phyloP scores from a whole-genome alignment of 2,797 vertebrate genomes.

The Sebastiscus albofasciatus region DNA sequence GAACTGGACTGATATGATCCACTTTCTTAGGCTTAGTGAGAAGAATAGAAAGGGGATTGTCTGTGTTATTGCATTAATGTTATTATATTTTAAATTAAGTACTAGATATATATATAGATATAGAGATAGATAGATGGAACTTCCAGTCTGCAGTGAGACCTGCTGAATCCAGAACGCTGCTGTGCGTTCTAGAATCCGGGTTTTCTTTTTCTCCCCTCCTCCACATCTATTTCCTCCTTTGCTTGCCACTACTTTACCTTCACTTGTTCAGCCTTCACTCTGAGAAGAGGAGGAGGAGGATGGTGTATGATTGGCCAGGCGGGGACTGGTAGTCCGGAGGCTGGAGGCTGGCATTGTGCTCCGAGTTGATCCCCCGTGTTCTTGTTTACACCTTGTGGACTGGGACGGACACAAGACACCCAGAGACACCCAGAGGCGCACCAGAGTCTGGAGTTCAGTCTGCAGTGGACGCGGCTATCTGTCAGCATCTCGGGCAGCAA shows the following conservation, averaged over 20 bases:
- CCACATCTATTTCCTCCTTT: conserved; percentile 60
- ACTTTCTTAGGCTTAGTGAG: too few species aligned
- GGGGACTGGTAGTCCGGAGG: conserved; percentile 77
- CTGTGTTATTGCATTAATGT: neutral
- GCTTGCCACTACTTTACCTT: conserved; percentile 63
- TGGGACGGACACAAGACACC: conserved; percentile 31
- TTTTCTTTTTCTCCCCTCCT: conserved; percentile 72
- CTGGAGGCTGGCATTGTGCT: conserved; percentile 77
- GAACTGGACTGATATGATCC: too few species aligned
- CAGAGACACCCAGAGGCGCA: conserved; percentile 27
- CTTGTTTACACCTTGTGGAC: conserved; percentile 84
- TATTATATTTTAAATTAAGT: neutral
- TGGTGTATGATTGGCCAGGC: conserved; percentile 82
- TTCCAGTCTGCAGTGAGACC: neutral
- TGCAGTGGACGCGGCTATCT: conserved; percentile 16
- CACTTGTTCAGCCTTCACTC: conserved; percentile 74
- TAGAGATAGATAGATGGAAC: conserved; percentile 29
- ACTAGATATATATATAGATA: conserved; percentile 27
- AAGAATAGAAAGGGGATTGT: neutral
- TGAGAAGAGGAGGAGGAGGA: conserved; percentile 66
- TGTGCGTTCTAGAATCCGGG: conserved; percentile 57
- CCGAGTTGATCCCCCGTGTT: conserved; percentile 72
- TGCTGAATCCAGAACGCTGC: conserved; percentile 34
- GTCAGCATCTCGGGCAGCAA: conserved; percentile 29
- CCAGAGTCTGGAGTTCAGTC: conserved; percentile 28